phyloP scores from a whole-genome alignment of 2,797 vertebrate genomes.

The Anomalospiza imberbis region DNA sequence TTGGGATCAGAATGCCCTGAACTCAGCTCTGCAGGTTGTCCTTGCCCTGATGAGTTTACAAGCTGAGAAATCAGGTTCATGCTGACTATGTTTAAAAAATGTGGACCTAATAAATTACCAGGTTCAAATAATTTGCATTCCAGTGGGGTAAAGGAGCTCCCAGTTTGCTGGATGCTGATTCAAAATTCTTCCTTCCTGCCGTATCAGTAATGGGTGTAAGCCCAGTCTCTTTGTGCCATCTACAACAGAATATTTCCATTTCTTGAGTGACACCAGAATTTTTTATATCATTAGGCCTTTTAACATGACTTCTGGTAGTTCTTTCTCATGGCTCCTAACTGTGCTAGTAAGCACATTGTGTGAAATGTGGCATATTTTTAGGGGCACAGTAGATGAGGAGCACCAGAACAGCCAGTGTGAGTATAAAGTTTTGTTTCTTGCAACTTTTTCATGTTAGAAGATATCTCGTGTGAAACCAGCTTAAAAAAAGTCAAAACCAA shows the following conservation, averaged over 20 bases:
- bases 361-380: conserved; percentile 17
- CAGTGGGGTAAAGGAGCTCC: neutral
- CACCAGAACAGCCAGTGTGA: neutral
- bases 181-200: neutral
- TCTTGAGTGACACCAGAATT: neutral
- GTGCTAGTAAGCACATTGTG: conserved; percentile 28
- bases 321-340: conserved; percentile 1
- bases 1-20: conserved; percentile 31
- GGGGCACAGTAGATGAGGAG: neutral
- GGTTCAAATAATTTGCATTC: conserved; percentile 37
- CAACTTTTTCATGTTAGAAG: neutral
- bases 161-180: neutral
- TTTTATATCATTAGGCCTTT: neutral
- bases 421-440: neutral
- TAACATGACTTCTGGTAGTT: conserved; percentile 1
- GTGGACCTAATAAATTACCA: conserved; percentile 15
- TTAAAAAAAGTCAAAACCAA: neutral
- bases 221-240: neutral
- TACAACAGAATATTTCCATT: neutral
- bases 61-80: conserved; percentile 34
- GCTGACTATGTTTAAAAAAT: conserved; percentile 33
- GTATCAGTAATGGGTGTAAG: neutral
- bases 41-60: conserved; percentile 32
- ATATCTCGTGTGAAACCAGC: neutral
- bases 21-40: conserved; percentile 38